phyloP scores from a whole-genome alignment of 2,888 invertebrate species.

The Cryptocephalus primarius region DNA sequence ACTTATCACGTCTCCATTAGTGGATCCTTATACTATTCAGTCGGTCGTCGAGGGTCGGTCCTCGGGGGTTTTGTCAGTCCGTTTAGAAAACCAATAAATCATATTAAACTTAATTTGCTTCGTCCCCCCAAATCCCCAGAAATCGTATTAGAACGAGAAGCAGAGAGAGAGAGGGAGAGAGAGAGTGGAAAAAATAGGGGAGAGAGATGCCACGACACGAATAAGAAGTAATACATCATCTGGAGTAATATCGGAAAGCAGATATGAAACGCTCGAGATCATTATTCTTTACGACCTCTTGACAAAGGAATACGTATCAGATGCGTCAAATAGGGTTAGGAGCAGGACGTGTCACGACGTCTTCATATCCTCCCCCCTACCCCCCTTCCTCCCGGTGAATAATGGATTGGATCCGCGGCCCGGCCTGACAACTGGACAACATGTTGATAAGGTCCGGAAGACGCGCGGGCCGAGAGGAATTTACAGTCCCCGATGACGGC shows the following conservation, averaged over 20 bases:
- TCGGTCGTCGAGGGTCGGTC: no score
- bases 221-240: conserved; percentile 21
- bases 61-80: no score
- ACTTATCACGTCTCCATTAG: no score
- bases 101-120: no score
- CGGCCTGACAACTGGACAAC: conserved; percentile 24
- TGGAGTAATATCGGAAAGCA: conserved; percentile 6
- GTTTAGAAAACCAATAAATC: no score
- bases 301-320: conserved; percentile 27
- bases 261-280: conserved; percentile 21
- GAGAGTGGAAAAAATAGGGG: no score
- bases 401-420: conserved; percentile 23
- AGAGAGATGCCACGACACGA: conserved; percentile 11
- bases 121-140: no score
- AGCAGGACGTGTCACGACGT: conserved; percentile 20
- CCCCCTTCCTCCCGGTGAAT: conserved; percentile 24
- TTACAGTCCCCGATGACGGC: no score
- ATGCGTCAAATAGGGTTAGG: conserved; percentile 22
- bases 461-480: no score
- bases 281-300: conserved; percentile 25
- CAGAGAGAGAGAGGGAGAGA: no score
- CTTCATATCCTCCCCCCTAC: conserved; percentile 24
- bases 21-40: no score
- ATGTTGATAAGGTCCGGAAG: conserved; percentile 16
- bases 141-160: no score